Conservation (phyloP, 1,140 invertebrate genomes). For the Drosophila arawakana region DNA sequence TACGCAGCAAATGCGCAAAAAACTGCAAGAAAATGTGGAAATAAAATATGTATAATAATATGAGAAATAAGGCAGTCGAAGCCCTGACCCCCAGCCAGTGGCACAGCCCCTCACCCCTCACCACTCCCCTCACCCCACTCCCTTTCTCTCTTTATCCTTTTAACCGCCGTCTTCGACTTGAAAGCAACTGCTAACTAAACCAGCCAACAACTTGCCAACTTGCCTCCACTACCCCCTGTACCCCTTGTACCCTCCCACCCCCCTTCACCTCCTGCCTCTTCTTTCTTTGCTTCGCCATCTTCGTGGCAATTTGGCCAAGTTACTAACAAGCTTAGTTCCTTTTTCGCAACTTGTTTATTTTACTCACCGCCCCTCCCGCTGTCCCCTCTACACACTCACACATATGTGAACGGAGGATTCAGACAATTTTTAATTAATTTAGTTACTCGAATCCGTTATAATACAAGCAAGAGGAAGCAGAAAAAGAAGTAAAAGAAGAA, state of each 20-base stretch:
- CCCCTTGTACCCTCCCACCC: neutral
- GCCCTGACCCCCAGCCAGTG: neutral
- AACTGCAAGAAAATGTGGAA: constrained; percentile 61
- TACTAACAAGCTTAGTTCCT: constrained; percentile 80
- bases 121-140: too few species aligned
- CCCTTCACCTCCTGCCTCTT: too few species aligned
- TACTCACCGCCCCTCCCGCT: neutral
- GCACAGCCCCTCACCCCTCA: neutral
- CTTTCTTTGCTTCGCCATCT: neutral
- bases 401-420: neutral
- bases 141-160: neutral
- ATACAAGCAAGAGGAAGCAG: constrained; percentile 7
- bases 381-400: constrained; percentile 16
- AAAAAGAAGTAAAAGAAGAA: constrained; percentile 6
- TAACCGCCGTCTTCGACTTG: neutral
- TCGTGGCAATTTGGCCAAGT: constrained; percentile 55
- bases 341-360: constrained; percentile 59
- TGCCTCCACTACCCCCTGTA: neutral
- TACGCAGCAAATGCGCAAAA: constrained; percentile 46
- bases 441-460: constrained; percentile 56
- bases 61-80: constrained; percentile 60
- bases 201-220: constrained; percentile 41
- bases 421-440: constrained; percentile 69
- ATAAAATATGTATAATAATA: constrained; percentile 80
- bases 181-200: constrained; percentile 28